Percentiles rank a stretch among this genome's conserved stretches.
These are phyloP conservation scores for Sphaerodactylus townsendi DNA, from an alignment of 2,113 vertebrate species.

Conservation along the genomic window DNA sequence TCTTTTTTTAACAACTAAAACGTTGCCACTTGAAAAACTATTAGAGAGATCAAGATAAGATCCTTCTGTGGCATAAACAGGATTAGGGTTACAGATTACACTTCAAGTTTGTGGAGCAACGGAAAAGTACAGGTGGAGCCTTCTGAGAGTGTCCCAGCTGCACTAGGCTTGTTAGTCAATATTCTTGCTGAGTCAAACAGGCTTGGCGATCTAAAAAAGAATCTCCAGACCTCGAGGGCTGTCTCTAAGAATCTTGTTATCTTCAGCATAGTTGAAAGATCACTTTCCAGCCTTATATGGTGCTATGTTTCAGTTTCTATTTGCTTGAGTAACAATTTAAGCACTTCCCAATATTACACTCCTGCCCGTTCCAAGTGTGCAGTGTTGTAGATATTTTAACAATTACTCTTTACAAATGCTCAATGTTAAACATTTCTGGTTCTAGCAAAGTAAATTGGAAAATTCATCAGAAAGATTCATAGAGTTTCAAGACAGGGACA, in stretches of 20 bases:
- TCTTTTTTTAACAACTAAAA: conserved; percentile 39
- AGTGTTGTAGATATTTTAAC: not conserved
- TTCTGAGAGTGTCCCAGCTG: conserved; percentile 5
- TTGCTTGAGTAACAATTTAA: not conserved
- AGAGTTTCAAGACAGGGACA: no score
- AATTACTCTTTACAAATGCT: not conserved
- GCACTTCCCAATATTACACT: not conserved
- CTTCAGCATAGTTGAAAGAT: conserved; percentile 6
- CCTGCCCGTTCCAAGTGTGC: not conserved
- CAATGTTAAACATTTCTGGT: not conserved
- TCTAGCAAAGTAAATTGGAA: not conserved
- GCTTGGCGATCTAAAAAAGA: conserved; percentile 33
- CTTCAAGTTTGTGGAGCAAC: not conserved
- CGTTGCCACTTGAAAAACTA: conserved; percentile 47
- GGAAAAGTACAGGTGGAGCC: conserved; percentile 2
- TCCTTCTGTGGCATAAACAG: conserved; percentile 34
- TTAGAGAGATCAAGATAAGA: conserved; percentile 45
- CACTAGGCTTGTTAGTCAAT: conserved; percentile 5
- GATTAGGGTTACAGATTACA: conserved; percentile 27
- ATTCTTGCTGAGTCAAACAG: conserved; percentile 20
- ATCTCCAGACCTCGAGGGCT: conserved; percentile 23
- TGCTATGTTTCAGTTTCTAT: not conserved
- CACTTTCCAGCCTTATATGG: not conserved
- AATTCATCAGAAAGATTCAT: not conserved
- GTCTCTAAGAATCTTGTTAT: conserved; percentile 25